Evolutionary conservation across 2,797 vertebrate genomes (phyloP).

Genomic region (Mustela erminea): DNA sequence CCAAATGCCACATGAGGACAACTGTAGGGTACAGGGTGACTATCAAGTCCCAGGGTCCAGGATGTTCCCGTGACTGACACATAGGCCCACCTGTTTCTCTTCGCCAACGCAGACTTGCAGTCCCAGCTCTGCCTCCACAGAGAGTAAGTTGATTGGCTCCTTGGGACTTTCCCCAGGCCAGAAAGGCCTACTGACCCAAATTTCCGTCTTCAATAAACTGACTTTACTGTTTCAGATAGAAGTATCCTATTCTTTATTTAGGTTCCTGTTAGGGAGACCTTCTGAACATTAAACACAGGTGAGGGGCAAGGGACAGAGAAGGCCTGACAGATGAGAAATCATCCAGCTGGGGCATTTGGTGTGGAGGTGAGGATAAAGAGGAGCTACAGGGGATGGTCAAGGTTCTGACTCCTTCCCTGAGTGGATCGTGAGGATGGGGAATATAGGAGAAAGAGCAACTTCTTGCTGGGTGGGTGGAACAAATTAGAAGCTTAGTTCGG

Average conservation of each 20-base stretch:
- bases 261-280: background rate
- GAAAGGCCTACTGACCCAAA: conserved; percentile 2
- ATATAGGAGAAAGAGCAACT: background rate
- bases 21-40: background rate
- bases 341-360: background rate
- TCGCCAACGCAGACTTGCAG: background rate
- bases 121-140: background rate
- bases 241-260: background rate
- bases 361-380: background rate
- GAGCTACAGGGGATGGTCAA: background rate
- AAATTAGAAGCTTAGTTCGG: background rate
- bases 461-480: background rate
- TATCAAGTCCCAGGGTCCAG: background rate
- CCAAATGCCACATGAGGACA: background rate
- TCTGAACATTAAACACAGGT: background rate
- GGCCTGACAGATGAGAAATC: background rate
- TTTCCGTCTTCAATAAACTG: background rate
- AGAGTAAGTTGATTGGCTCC: background rate
- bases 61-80: background rate
- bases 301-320: background rate
- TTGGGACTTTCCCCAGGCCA: background rate
- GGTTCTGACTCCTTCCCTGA: background rate
- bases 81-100: background rate
- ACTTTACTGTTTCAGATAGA: background rate
- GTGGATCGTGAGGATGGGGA: background rate